Conservation (phyloP, 2,113 vertebrate species). For the Calyptommatus sinebrachiatus region DNA sequence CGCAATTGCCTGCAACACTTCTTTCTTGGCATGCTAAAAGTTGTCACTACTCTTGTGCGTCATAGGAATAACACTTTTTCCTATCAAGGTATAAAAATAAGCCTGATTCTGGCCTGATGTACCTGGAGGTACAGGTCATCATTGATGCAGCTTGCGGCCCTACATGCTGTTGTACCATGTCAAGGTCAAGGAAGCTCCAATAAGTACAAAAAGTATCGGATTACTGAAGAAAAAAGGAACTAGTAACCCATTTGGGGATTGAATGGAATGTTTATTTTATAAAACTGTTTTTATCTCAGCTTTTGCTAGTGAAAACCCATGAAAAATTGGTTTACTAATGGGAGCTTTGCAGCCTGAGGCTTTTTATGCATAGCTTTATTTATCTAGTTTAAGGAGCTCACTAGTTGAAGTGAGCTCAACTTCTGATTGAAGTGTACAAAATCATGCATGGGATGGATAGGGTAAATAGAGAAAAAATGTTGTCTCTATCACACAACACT, state of each 20-base stretch:
- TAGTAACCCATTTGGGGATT: neutral
- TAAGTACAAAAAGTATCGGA: neutral
- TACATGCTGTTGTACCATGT: neutral
- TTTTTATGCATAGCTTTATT: too few relatives aligned
- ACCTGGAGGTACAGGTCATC: neutral
- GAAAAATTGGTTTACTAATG: neutral
- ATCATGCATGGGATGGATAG: too few relatives aligned
- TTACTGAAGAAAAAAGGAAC: neutral
- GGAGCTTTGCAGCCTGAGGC: neutral
- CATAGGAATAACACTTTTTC: neutral
- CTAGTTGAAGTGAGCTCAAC: too few relatives aligned
- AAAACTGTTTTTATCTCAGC: neutral
- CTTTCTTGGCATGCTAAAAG: conserved; percentile 26
- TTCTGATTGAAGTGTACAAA: too few relatives aligned
- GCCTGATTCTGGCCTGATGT: too few relatives aligned
- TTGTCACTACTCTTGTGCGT: conserved; percentile 10
- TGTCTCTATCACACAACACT: too few relatives aligned
- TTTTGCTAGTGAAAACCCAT: neutral
- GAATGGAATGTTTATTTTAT: neutral
- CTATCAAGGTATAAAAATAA: neutral
- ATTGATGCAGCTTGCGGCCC: neutral
- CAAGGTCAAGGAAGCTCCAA: neutral
- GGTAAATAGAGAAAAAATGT: too few relatives aligned
- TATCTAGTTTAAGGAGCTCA: too few relatives aligned
- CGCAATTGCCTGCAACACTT: neutral